Evolutionary conservation across 2,113 vertebrate genomes (phyloP), one percentile per base, ranked within the genome.

Genomic region (Channa argus): DNA sequence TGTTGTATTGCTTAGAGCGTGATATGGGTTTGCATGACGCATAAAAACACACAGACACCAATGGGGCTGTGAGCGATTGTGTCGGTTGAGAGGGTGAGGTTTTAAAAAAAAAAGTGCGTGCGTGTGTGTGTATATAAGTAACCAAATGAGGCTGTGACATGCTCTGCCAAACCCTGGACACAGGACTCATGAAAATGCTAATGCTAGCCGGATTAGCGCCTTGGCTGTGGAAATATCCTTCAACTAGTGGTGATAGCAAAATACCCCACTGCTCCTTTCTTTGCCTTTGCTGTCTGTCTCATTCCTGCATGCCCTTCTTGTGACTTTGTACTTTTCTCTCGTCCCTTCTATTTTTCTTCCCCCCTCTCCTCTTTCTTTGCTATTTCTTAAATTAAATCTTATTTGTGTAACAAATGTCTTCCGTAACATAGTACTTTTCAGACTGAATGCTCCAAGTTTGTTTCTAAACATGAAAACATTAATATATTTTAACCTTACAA

Each of bases 121-220:
- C 64, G 58, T 64, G 56, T 60, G 74, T 50, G 45, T 80, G 41
- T 58, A 72, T 74, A 79, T 52, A 74, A 82, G 88, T 83, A 91
- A 79, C 86, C 86, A 91, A 93, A 92, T 88, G 85, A 89, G 90
- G 82, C 80, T 65, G 86, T 90, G 92, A 93, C 92, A 94, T 93
- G 93, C 90, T 92, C 93, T 86, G 79, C 90, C 91, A 91, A 89
- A 74, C 89, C 63, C 82, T 33, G 83, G 86, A 88, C 85, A 89
- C 86, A 87, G 75, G 80, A 86, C 88, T 91, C 90, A 93, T 94
- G 92, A 94, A 94, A 94, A 94, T 94, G 92, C 89, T 92, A 93
- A 94, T 93, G 88, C 78, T 88, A 86, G 88, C 78, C 69, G 82
- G 92, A 93, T 94, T 92, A 91, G 72, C 61, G 71, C 74, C 56